Base-by-base conservation (phyloP, 1,140 invertebrate genomes). In the Capitella teleta region DNA sequence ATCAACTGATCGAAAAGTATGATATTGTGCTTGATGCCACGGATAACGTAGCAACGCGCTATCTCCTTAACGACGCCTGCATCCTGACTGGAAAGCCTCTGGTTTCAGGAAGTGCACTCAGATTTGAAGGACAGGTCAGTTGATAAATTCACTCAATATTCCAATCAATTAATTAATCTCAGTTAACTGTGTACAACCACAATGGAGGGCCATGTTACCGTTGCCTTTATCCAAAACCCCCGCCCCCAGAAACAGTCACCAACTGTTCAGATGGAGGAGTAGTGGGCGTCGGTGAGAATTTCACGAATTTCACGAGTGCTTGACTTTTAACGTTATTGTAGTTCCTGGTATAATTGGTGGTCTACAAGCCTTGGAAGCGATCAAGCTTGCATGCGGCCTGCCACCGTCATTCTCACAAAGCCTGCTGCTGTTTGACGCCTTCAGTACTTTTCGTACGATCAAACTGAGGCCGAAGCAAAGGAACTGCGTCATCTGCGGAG, bases 241-340 rank as follows among this genome's bases (percentile, higher is more conserved):
- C 94, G 0, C 83, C 87, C 1, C 80, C 89, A 1, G 82, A 89
- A 61, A 81, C 86, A n/a, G 89, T 98, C 2, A 91, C 87, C 6
- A 96, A 88, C 62, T 98, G 95, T 74, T 87, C 88, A 4, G 90
- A 96, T 67, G 85, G 86, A 28, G 95, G 95, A 2, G 89, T 99
- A n/a, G 66, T 97, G 24, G 93, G 94, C 37, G 81, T 85, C 42
- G 79, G 82, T 84, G 59, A 59, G 61, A n/a, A 3, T 6, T n/a
- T n/a, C n/a, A n/a, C n/a, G n/a, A n/a, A n/a, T n/a, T n/a, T n/a
- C n/a, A n/a, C n/a, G n/a, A n/a, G n/a, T n/a, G n/a, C n/a, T n/a
- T n/a, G n/a, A n/a, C n/a, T n/a, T n/a, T n/a, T n/a, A n/a, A n/a
- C n/a, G n/a, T n/a, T n/a, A n/a, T n/a, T 61, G 55, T 61, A 80